These are phyloP conservation scores for Notamacropus eugenii DNA, from an alignment of 2,797 vertebrate genomes.

Conservation along the genomic window DNA sequence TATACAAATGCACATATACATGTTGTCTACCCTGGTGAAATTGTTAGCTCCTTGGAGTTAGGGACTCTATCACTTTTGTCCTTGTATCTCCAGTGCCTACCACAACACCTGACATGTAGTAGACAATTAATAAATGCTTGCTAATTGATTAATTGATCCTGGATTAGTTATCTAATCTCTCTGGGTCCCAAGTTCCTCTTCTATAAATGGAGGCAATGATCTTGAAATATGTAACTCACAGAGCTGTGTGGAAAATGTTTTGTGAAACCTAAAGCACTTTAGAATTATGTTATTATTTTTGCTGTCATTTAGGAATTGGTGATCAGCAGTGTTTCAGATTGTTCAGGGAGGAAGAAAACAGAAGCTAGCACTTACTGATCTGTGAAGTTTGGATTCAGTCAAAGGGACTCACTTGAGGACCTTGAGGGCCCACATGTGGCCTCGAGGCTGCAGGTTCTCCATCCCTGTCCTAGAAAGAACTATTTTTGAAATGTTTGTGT, in stretches of 20 bases:
- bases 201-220: background rate
- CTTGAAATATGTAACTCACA: background rate
- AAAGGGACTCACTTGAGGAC: too few relatives aligned
- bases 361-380: background rate
- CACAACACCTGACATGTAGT: background rate
- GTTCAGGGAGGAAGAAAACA: background rate
- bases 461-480: background rate
- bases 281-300: background rate
- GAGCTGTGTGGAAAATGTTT: background rate
- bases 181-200: background rate
- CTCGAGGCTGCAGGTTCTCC: too few relatives aligned
- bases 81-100: background rate
- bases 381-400: too few relatives aligned
- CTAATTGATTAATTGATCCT: background rate
- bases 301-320: background rate
- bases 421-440: too few relatives aligned
- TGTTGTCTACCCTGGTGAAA: background rate
- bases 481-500: background rate
- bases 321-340: background rate
- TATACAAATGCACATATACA: too few relatives aligned
- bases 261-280: background rate
- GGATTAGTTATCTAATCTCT: background rate
- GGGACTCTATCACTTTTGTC: background rate
- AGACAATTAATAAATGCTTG: background rate
- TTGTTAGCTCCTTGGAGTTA: background rate